Conservation (phyloP, 2,113 vertebrate species). For the Pterophyllum scalare region DNA sequence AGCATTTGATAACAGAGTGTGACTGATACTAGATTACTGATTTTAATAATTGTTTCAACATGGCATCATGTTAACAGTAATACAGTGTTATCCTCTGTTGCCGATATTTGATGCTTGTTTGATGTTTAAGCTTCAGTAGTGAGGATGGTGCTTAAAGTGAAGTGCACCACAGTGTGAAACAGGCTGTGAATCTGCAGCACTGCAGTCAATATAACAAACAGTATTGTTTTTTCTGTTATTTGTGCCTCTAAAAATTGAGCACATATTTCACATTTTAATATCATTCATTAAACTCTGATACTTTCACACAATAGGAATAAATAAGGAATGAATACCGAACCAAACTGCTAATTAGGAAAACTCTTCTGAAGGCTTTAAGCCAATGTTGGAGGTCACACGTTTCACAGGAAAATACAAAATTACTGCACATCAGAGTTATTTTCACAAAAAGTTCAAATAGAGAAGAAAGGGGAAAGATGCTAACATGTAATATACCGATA, state of each 20-base stretch:
- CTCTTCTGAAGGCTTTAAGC: neutral
- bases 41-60: neutral
- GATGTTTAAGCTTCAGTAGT: neutral
- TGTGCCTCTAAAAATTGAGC: accelerated
- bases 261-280: neutral
- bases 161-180: neutral
- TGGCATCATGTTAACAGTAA: neutral
- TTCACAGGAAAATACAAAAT: neutral
- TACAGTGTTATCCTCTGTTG: neutral
- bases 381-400: neutral
- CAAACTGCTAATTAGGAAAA: neutral
- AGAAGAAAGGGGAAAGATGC: too few relatives aligned
- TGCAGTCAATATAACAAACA: neutral
- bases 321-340: neutral
- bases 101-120: accelerated
- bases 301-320: neutral
- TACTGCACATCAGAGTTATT: neutral
- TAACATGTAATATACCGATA: neutral
- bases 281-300: neutral
- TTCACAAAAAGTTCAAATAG: neutral
- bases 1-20: neutral
- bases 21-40: neutral
- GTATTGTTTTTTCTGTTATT: neutral
- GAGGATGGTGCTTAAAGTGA: neutral
- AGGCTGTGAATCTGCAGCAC: neutral